Evolutionary conservation across 2,888 invertebrate genomes (phyloP).

Genomic region (Labia minor): DNA sequence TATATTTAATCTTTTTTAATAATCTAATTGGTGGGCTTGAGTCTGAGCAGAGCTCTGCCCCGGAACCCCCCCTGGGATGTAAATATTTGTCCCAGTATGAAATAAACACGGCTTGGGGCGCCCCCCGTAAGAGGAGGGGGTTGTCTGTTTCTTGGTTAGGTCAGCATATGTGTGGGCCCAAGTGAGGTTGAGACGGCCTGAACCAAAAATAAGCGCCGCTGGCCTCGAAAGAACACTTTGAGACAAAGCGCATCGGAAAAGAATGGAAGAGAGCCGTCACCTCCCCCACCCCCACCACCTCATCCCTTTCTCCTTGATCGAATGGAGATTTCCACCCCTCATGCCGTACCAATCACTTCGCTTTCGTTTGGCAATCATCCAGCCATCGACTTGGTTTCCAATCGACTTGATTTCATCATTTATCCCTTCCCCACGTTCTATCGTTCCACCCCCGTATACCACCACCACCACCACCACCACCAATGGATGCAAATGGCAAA

Average conservation of each 20-base stretch:
- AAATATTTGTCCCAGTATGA: conserved; percentile 13
- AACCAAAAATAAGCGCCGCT: conserved; percentile 13
- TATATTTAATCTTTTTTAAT: conserved; percentile 4
- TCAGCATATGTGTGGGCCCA: conserved; percentile 13
- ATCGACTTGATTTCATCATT: background rate
- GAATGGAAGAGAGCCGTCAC: background rate
- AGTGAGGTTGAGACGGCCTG: background rate
- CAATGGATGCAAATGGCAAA: too few species aligned
- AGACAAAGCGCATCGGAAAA: background rate
- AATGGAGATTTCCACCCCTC: background rate
- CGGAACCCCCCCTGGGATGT: conserved; percentile 13
- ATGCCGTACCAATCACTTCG: background rate
- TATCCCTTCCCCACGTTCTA: too few species aligned
- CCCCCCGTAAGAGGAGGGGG: background rate
- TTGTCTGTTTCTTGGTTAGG: conserved; percentile 2
- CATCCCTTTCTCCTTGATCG: too few species aligned
- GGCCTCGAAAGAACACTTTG: background rate
- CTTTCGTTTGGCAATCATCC: background rate
- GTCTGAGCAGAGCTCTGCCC: conserved; percentile 5
- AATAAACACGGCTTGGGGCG: conserved; percentile 13
- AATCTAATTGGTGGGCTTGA: background rate
- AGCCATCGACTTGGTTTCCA: background rate
- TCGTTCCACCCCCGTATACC: too few species aligned
- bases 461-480: too few species aligned
- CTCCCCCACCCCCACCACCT: too few species aligned